Evolutionary conservation across 2,888 invertebrate genomes (phyloP), one percentile per base, ranked within the genome.

Genomic region (Polietes domitor): DNA sequence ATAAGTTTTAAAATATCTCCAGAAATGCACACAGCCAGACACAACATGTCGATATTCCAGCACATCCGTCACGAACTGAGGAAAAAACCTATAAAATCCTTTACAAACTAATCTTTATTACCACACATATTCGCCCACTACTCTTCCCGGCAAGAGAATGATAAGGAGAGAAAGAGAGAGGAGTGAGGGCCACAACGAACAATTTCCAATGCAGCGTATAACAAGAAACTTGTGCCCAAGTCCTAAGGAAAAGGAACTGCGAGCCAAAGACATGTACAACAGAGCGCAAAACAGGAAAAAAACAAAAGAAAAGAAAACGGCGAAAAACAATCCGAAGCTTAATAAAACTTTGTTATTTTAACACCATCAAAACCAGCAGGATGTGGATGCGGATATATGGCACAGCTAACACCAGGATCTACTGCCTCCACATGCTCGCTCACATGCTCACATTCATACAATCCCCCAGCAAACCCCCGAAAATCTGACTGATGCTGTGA

Each of bases 291-390:
- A 28, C 7, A 71, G 32, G 28, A 28, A 21, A 15, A 15, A 53
- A 71, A 65, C 4, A 61, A 37, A 15, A 21, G 50, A 2, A 32
- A 37, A 53, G 12, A 43, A 15, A 17, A 24, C 2, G 32, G 15
- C n/a, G 12, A 43, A 70, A 71, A 71, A n/a, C 75, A 82, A 82
- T 79, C 75, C 68, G 76, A 75, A 72, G 75, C 81, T 81, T 81
- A 84, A 81, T 83, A 81, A 84, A 84, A 84, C 84, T 76, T 84
- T 81, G 78, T 84, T 84, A 81, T 81, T 78, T 81, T 78, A 84
- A 84, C 68, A 84, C 81, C 68, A 43, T 17, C 28, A 21, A 32
- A 26, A 61, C 47, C 47, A 75, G 19, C 58, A 58, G 58, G 58
- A 58, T 58, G 26, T 19, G 19, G 19, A 24, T 24, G 26, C 3